These are phyloP conservation scores for Verasper variegatus DNA, from an alignment of 2,113 vertebrate genomes.

Conservation along the genomic window DNA sequence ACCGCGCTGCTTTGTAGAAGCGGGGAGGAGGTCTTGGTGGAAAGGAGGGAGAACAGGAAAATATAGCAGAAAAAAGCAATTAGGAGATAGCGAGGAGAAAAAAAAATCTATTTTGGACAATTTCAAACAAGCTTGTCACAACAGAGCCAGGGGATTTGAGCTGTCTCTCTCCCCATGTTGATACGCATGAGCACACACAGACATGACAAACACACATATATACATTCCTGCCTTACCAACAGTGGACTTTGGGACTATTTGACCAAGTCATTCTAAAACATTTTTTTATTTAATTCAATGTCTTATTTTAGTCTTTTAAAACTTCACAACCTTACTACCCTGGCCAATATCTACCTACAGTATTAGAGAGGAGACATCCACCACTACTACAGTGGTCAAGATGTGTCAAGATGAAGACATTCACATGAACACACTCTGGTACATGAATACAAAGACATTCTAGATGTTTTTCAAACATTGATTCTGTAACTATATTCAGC, in stretches of 20 bases:
- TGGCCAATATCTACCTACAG: too few species aligned
- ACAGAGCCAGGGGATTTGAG: slow-evolving; percentile 52
- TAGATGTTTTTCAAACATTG: not conserved
- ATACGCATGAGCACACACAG: slow-evolving; percentile 44
- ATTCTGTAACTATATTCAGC: not conserved
- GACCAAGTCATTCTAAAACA: too few species aligned
- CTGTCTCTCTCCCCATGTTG: slow-evolving; percentile 62
- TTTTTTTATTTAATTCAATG: too few species aligned
- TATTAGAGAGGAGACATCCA: too few species aligned
- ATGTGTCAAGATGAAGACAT: too few species aligned
- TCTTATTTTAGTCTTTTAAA: too few species aligned
- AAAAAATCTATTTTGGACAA: slow-evolving; percentile 63
- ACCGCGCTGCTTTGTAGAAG: slow-evolving; percentile 17
- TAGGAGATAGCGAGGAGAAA: slow-evolving; percentile 55
- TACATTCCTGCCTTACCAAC: not conserved
- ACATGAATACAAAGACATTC: not conserved
- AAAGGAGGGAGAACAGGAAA: slow-evolving; percentile 16
- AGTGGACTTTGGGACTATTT: not conserved
- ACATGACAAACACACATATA: slow-evolving; percentile 16
- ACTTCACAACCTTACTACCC: too few species aligned
- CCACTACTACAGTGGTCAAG: too few species aligned
- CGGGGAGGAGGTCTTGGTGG: not conserved
- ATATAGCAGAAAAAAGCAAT: slow-evolving; percentile 55
- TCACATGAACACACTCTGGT: too few species aligned
- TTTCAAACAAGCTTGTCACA: slow-evolving; percentile 75